Evolutionary conservation across 2,113 vertebrate species (phyloP), one percentile per base, ranked within the genome.

Genomic region (Eira barbara): DNA sequence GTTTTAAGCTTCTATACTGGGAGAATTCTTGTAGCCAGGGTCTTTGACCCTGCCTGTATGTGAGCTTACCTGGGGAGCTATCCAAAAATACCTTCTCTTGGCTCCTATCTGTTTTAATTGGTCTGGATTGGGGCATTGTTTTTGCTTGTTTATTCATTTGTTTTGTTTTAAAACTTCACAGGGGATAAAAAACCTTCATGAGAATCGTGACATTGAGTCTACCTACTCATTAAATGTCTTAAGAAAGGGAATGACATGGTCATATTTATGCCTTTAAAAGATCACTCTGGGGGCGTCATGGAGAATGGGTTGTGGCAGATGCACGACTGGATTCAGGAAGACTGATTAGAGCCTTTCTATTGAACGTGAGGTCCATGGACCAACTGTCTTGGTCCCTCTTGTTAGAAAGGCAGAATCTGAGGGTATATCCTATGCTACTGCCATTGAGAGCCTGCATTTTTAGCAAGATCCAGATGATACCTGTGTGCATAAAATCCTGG

Each of bases 401-500:
- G 79, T 78, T 27, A 52, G 57, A n/a, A 76, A 15, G 31, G 34
- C 52, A 82, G n/a, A 7, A 10, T 49, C 17, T n/a, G 67, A 18
- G 55, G 80, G 45, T 21, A 42, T 0, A 6, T 0, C 11, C 63
- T 4, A 4, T 0, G 0, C 36, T 27, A 4, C 27, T 4, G 21
- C 20, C n/a, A 49, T 18, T 23, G 69, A 36, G 39, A 21, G 2
- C 7, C 31, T 17, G 17, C 14, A 57, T 47, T 63, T 59, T 11
- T 10, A 4, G 23, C 4, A 25, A 47, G 39, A 20, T n/a, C 17
- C 27, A 59, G 27, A 73, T 15, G 73, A 29, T 29, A 2, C 0
- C 36, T 20, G 65, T 0, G 4, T 10, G 4, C 42, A 6, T 12
- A 12, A 52, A 20, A 15, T 27, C 42, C 25, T 25, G 27, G 17